Conservation (phyloP, 2,797 vertebrate genomes). For the Oreochromis mossambicus region DNA sequence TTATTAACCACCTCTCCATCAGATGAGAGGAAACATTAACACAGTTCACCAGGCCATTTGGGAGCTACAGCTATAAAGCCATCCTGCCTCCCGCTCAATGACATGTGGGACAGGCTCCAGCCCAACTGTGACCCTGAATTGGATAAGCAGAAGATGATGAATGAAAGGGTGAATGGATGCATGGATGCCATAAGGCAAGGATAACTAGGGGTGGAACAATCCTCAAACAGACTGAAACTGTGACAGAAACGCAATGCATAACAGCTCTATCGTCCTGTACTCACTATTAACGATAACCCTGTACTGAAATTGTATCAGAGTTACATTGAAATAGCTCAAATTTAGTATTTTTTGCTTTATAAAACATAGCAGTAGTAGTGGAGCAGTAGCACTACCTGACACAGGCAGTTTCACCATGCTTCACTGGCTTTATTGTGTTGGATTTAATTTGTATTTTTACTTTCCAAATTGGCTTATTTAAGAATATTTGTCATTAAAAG, state of each 20-base stretch:
- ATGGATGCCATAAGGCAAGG: neutral
- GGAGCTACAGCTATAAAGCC: neutral
- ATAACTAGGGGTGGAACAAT: neutral
- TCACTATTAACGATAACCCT: neutral
- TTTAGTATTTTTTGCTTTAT: neutral
- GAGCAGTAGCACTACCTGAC: neutral
- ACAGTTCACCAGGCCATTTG: fast-evolving
- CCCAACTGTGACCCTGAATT: neutral
- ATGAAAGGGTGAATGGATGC: neutral
- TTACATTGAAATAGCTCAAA: neutral
- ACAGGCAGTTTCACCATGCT: neutral
- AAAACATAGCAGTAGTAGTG: neutral
- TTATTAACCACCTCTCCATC: neutral
- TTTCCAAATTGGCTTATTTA: neutral
- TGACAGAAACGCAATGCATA: neutral
- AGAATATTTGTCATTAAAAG: neutral
- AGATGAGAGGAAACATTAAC: neutral
- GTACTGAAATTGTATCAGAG: neutral
- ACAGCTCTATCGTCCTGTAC: neutral
- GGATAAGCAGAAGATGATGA: fast-evolving
- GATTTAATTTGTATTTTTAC: neutral
- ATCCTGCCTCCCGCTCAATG: neutral
- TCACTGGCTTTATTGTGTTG: neutral
- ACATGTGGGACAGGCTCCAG: neutral
- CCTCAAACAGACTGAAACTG: neutral